Evolutionary conservation across 2,888 invertebrate genomes (phyloP), one percentile per base, ranked within the genome.

Genomic region (Tholera decimalis): DNA sequence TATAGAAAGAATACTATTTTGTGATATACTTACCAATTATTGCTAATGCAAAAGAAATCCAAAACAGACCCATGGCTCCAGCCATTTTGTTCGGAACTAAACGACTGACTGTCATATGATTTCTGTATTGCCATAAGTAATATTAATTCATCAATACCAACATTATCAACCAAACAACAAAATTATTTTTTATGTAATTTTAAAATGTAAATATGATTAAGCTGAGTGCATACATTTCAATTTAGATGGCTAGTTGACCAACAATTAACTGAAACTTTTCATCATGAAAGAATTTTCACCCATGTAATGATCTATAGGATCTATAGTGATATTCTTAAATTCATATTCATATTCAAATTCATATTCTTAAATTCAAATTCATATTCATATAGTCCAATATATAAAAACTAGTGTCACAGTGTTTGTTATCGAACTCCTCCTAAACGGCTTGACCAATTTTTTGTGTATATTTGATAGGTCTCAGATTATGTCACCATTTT

Each of bases 31-130:
- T 79, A 95, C 95, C 94, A 79, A 93, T 88, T 83, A 93, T 80
- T 55, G 89, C 86, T 83, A 93, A 75, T 81, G 91, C 80, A 55
- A 94, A 81, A 67, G 89, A 89, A 86, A 92, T 68, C 91, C 91
- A 93, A 85, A 93, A 92, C 74, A 93, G 87, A 79, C 84, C 89
- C 91, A 89, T 89, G 80, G 86, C 90, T 86, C 87, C 89, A 91
- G 92, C 93, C 93, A 94, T 93, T 91, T 91, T 92, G 86, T 79
- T 80, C 80, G 87, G 86, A 90, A 89, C 75, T 85, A 82, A 64
- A 63, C 62, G 86, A 85, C 85, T 87, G 90, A 89, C 89, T 90
- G 93, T 94, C 94, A 95, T 94, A 94, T 94, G 94, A 94, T 92
- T 84, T 82, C 73, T 66, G 89, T 93, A 80, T 92, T 92, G 87